Percentiles rank a stretch among this genome's conserved stretches.
These are phyloP conservation scores for Hemitrygon akajei DNA, from an alignment of 2,797 vertebrate genomes.

Conservation along the genomic window DNA sequence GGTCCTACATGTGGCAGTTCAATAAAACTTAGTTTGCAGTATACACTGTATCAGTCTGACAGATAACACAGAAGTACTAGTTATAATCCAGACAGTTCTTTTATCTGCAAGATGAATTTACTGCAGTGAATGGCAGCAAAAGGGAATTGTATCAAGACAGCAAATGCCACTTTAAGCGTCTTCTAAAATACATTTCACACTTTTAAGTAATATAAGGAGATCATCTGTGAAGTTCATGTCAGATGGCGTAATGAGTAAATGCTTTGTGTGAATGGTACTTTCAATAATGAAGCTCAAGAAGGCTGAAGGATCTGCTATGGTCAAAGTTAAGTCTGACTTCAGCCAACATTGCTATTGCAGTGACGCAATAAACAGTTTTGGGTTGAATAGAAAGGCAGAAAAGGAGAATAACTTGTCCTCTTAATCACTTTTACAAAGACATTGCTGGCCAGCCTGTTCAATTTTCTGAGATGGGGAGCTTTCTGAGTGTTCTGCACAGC, in stretches of 20 bases:
- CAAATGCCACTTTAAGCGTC: no score
- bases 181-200: constrained; percentile 5
- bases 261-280: not conserved
- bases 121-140: constrained; percentile 10
- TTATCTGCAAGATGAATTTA: constrained; percentile 15
- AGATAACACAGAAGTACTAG: constrained; percentile 7
- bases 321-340: not conserved
- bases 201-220: not conserved
- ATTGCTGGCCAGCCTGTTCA: no score
- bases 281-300: not conserved
- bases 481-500: no score
- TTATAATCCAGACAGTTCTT: constrained; percentile 16
- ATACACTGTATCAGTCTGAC: not conserved
- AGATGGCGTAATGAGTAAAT: not conserved
- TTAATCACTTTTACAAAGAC: not conserved
- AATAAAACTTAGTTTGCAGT: not conserved
- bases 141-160: not conserved
- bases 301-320: not conserved
- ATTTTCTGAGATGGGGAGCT: no score
- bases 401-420: not conserved
- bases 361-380: not conserved
- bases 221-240: not conserved
- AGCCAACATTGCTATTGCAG: not conserved
- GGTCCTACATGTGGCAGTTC: not conserved
- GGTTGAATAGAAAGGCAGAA: not conserved